Evolutionary conservation across 2,113 vertebrate species (phyloP), one percentile per base, ranked within the genome.

Genomic region (Cebidichthys violaceus): DNA sequence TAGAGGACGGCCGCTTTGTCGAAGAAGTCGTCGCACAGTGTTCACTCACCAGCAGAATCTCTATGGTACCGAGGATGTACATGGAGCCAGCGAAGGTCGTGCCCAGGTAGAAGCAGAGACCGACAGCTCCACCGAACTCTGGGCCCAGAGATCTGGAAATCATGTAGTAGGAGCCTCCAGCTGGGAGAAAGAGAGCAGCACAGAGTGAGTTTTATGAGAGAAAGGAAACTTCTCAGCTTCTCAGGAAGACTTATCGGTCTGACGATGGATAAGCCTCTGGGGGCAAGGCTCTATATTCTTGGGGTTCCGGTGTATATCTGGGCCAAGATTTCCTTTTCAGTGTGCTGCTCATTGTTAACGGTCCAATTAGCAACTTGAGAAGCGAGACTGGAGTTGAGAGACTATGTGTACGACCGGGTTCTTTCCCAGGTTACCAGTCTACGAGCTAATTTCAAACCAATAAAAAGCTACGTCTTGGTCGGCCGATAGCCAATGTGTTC

Each of bases 91-190:
- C 96, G 55, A 96, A 96, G 1, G 96, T 96, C 41, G 96, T 96
- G 15, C 96, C 96, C 57, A 96, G 88, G 83, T 95, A 96, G 83
- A 96, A 96, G 66, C 96, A 96, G 18, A 96, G 89, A 13, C 96
- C 96, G 0, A 96, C 96, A 24, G 96, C 95, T 67, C 96, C 96
- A 43, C 96, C 96, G 75, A 96, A 96, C 90, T 96, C 96, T 35
- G 96, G 96, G 3, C 96, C 96, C 73, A 96, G 82, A 70, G 96
- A 96, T 75, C 96, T 94, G 73, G 96, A 96, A 61, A 96, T 96
- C 96, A 96, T 96, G 62, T 96, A 96, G 89, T 96, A 96, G 0
- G 96, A 95, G 43, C 96, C 96, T 83, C 96, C 96, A 73, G 96
- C 96, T 96, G 74, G 13, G n/a, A 52, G 33, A 8, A 31, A 39